phyloP scores from a whole-genome alignment of 2,888 invertebrate species.

The Calameuta idolon region DNA sequence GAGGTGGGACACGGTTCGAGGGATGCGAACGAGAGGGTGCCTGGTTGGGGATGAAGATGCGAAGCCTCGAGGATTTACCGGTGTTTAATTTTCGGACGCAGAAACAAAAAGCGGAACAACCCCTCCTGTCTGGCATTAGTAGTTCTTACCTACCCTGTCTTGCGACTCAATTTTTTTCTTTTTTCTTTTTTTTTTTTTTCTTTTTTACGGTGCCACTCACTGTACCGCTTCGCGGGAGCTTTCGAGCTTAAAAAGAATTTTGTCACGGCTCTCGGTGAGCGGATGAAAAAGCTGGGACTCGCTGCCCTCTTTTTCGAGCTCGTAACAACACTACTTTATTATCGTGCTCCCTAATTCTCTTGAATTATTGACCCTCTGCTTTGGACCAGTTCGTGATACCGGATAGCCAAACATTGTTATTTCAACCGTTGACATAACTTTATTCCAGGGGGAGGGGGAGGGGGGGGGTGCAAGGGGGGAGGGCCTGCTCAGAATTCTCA shows the following conservation, averaged over 20 bases:
- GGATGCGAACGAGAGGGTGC: constrained; percentile 8
- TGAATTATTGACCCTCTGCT: neutral
- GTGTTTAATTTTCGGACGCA: constrained; percentile 9
- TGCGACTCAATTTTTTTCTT: neutral
- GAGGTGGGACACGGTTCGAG: neutral
- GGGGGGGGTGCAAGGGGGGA: neutral
- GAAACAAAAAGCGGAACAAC: constrained; percentile 6
- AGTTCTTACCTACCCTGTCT: constrained; percentile 5
- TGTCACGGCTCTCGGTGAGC: neutral
- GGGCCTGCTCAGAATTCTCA: neutral
- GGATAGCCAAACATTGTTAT: neutral
- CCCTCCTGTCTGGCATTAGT: constrained; percentile 7
- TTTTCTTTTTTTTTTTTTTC: neutral
- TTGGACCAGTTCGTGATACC: neutral
- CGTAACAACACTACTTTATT: constrained; percentile 6
- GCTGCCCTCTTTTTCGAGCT: neutral
- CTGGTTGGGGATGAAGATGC: neutral
- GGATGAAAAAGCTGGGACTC: neutral
- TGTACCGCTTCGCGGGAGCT: constrained; percentile 2
- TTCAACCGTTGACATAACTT: neutral
- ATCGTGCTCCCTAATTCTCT: neutral
- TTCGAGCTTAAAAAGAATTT: constrained; percentile 10
- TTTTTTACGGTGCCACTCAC: neutral
- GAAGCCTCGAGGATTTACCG: constrained; percentile 13
- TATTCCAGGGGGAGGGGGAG: neutral